Percentiles rank a stretch among this genome's conserved stretches.
phyloP scores from a whole-genome alignment of 2,888 invertebrate species.

The Cataglyphis cursor region DNA sequence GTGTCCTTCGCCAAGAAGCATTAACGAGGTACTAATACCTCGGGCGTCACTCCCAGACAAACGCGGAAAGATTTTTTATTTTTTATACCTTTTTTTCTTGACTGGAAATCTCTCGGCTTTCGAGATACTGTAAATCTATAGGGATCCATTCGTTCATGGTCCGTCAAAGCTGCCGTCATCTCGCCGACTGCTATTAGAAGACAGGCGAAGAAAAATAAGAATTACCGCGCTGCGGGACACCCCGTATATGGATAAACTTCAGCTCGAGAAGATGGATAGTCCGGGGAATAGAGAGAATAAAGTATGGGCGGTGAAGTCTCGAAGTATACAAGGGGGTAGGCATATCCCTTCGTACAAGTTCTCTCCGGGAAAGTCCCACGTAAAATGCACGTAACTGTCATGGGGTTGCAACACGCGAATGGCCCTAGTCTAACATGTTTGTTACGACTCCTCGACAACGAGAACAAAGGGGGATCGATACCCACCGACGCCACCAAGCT shows the following conservation, averaged over 20 bases:
- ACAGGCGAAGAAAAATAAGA: neutral
- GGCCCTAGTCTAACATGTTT: slow-evolving; percentile 55
- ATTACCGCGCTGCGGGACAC: neutral
- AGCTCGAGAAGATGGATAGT: slow-evolving; percentile 18
- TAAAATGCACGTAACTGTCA: slow-evolving; percentile 22
- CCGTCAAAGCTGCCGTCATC: neutral
- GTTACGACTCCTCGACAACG: slow-evolving; percentile 42
- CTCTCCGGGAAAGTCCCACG: slow-evolving; percentile 2
- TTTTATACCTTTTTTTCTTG: neutral
- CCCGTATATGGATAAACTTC: slow-evolving; percentile 7
- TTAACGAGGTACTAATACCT: slow-evolving; percentile 81
- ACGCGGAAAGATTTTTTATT: neutral
- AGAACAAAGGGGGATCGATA: slow-evolving; percentile 70
- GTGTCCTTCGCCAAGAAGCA: slow-evolving; percentile 77
- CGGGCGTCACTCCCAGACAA: slow-evolving; percentile 65
- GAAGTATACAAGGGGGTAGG: neutral
- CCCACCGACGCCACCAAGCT: slow-evolving; percentile 35
- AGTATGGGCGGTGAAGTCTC: neutral
- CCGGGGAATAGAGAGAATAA: neutral
- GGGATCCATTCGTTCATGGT: neutral
- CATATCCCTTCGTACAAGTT: neutral
- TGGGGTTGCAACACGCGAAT: slow-evolving; percentile 36
- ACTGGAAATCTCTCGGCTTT: neutral
- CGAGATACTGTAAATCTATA: neutral
- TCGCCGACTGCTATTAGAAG: neutral